phyloP scores from a whole-genome alignment of 1,140 invertebrate genomes.

The Solen grandis region DNA sequence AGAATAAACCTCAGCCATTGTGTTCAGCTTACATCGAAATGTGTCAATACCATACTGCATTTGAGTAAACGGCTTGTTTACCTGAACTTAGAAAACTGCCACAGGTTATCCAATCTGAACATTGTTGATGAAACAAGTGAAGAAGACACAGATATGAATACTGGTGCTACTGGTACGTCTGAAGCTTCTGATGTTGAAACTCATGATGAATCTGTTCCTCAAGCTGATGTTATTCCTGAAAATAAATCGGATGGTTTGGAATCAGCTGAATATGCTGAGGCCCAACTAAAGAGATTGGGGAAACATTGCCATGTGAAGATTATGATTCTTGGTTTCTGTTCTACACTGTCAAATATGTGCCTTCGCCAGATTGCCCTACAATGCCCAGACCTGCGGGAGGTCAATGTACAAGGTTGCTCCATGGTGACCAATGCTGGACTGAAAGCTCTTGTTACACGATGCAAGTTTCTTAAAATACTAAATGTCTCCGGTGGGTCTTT shows the following conservation, averaged over 20 bases:
- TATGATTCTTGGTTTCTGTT: not conserved
- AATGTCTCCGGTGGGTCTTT: not conserved
- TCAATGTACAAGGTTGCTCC: not conserved
- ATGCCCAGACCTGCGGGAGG: not conserved
- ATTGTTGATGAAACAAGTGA: not conserved
- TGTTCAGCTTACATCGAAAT: not conserved
- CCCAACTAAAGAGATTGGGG: not conserved
- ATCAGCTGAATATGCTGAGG: not conserved
- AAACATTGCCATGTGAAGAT: not conserved
- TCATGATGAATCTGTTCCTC: too few species aligned
- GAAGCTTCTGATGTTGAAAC: too few species aligned
- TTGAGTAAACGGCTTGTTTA: not conserved
- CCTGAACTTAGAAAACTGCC: not conserved
- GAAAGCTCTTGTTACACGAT: not conserved
- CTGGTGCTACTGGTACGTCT: not conserved
- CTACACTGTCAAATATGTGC: not conserved
- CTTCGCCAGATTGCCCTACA: not conserved
- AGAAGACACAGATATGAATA: not conserved
- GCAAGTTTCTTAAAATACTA: not conserved
- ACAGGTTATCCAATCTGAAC: not conserved
- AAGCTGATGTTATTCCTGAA: not conserved
- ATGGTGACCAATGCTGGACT: not conserved
- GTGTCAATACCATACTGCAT: not conserved
- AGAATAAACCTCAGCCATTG: not conserved
- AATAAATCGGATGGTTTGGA: not conserved